Base-by-base conservation (phyloP, 2,113 vertebrate genomes). In the Gyps fulvus region DNA sequence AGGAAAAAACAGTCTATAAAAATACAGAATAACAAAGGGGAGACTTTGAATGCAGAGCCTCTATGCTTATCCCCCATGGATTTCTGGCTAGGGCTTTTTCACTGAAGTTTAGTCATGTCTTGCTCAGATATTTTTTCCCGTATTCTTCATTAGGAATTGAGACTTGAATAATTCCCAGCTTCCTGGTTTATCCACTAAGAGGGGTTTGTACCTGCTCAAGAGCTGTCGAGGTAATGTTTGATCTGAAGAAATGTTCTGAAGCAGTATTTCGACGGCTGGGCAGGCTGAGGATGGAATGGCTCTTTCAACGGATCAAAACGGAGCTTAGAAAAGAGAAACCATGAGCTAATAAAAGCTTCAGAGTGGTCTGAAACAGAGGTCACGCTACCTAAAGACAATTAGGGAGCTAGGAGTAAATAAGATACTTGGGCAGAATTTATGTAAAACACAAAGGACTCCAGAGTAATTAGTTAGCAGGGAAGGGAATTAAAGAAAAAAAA, bases 381-480 rank as follows among this genome's bases (percentile, higher is more conserved):
- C 91, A 74, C 0, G 0, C 66, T 58, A 71, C 87, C 84, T 90
- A 76, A 90, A 79, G 43, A 89, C 91, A 94, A 96, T 95, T 89
- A 94, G 55, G 17, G 72, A 96, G 62, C 18, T 29, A 89, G 76
- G 55, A 69, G 89, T 94, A 93, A 89, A 95, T 83, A 92, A 78
- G 49, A 66, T 29, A 91, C 77, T 79, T 5, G 0, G 77, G 61
- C 52, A 91, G 61, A 87, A 87, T 93, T 93, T 69, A 82, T 79
- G 73, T 69, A 36, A 82, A 69, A 92, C 52, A 87, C 77, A 89
- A 87, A 89, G 67, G 55, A 83, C 59, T 83, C 57, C 36, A 25
- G 57, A 76, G 73, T 78, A 90, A 96, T 94, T 93, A 57, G 43
- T 67, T 49, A 82, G 23, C 4, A 2, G 31, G 40, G 62, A 92